phyloP scores from a whole-genome alignment of 2,113 vertebrate genomes.

The Heloderma charlesbogerti region DNA sequence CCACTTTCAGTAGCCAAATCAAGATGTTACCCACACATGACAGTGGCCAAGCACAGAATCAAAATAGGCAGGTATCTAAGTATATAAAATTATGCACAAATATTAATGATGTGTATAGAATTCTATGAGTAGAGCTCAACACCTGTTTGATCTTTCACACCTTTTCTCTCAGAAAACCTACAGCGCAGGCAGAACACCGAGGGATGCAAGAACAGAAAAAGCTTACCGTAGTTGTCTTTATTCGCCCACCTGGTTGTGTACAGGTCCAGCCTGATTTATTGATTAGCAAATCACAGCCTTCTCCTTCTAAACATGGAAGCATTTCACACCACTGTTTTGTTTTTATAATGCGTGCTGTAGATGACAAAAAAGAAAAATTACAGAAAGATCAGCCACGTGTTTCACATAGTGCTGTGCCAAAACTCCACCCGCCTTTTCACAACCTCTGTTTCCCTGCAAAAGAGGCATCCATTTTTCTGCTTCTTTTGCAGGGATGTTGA shows the following conservation, averaged over 20 bases:
- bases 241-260: slow-evolving; percentile 96
- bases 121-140: background rate
- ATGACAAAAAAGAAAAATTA: slow-evolving; percentile 53
- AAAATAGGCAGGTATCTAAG: background rate
- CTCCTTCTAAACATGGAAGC: slow-evolving; percentile 97
- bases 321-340: slow-evolving; percentile 99
- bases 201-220: background rate
- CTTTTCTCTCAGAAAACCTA: slow-evolving; percentile 20
- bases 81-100: background rate
- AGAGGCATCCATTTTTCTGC: too few relatives aligned
- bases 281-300: slow-evolving; percentile 96
- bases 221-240: slow-evolving; percentile 98
- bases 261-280: slow-evolving; percentile 99
- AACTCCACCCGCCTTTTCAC: too few relatives aligned
- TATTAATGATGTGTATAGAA: background rate
- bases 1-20: background rate
- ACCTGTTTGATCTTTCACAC: background rate
- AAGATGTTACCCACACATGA: background rate
- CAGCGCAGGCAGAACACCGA: slow-evolving; percentile 30
- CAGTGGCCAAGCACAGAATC: background rate
- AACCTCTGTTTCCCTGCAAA: too few relatives aligned
- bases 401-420: slow-evolving; percentile 19
- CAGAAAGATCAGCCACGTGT: slow-evolving; percentile 58
- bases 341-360: slow-evolving; percentile 90
- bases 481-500: too few relatives aligned